Evolutionary conservation across 2,797 vertebrate species (phyloP), one percentile per base, ranked within the genome.

Genomic region (Lepus townsendii): DNA sequence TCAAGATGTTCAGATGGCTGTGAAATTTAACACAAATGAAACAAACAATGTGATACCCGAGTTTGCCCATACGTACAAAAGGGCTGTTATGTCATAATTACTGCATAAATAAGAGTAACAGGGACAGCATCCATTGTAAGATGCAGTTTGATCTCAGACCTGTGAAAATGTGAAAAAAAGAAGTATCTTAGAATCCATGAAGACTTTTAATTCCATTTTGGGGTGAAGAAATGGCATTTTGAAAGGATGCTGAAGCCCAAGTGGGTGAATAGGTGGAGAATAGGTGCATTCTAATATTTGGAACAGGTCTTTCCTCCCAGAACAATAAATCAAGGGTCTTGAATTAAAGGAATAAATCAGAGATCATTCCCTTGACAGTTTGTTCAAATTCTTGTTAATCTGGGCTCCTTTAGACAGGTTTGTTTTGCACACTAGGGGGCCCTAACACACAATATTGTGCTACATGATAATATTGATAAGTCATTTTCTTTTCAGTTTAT

Each of bases 341-440:
- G 85, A 79, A 69, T 76, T 11, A 77, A 89, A 90, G n/a, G 32
- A 66, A 7, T 27, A 30, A 79, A 24, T 90, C 66, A 32, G 78
- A 68, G 47, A 47, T n/a, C 16, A 10, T 62, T 86, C 10, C 38
- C 72, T 72, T 38, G 77, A 52, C 32, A 57, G 32, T 27, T 2
- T 32, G 17, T 50, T 78, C 75, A 65, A 69, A 66, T 83, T 62
- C 83, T 24, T 30, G 11, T 69, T 47, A 27, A 42, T 50, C 32
- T 12, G 54, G 35, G 38, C 24, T 22, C 27, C 22, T 63, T 50
- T 24, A 80, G 54, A 35, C 22, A 7, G 26, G 42, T 69, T 26
- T 35, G 30, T 86, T 57, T 57, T 87, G 60, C 32, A 65, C 91
- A 90, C 88, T 83, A 96, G 85, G 35, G 85, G 85, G 69, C 94